Conservation (phyloP, 2,113 vertebrate genomes). For the Micronisus gabar region DNA sequence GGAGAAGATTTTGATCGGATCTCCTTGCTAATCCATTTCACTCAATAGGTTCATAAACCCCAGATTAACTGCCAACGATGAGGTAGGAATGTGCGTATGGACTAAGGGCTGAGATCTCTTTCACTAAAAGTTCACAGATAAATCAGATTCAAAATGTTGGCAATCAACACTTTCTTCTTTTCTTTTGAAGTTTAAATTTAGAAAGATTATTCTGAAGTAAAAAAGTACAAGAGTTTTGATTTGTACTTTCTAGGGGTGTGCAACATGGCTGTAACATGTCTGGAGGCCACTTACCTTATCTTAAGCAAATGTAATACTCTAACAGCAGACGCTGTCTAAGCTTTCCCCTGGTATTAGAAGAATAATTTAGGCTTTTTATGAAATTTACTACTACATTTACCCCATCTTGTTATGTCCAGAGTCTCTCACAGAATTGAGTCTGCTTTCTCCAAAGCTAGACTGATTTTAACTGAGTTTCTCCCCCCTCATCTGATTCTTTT, state of each 20-base stretch:
- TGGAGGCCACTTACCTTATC: not conserved
- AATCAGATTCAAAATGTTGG: not conserved
- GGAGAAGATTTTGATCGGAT: not conserved
- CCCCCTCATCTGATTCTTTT: not conserved
- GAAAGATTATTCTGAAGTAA: not conserved
- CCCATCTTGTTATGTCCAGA: not conserved
- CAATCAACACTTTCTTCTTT: not conserved
- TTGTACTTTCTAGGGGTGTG: not conserved
- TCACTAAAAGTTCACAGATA: not conserved
- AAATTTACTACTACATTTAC: not conserved
- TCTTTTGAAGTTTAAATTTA: not conserved
- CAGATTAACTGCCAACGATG: not conserved
- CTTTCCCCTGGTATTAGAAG: not conserved
- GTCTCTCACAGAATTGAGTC: not conserved
- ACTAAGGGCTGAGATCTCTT: not conserved
- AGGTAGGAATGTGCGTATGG: not conserved
- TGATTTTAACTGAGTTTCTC: not conserved
- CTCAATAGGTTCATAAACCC: not conserved
- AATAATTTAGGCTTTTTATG: not conserved
- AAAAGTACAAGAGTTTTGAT: not conserved
- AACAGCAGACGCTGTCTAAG: not conserved
- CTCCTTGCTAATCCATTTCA: not conserved
- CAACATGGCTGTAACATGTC: accelerated
- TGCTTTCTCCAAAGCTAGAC: not conserved
- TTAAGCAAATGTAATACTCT: not conserved